Evolutionary conservation across 2,113 vertebrate genomes (phyloP).

Genomic region (Morone chrysops): DNA sequence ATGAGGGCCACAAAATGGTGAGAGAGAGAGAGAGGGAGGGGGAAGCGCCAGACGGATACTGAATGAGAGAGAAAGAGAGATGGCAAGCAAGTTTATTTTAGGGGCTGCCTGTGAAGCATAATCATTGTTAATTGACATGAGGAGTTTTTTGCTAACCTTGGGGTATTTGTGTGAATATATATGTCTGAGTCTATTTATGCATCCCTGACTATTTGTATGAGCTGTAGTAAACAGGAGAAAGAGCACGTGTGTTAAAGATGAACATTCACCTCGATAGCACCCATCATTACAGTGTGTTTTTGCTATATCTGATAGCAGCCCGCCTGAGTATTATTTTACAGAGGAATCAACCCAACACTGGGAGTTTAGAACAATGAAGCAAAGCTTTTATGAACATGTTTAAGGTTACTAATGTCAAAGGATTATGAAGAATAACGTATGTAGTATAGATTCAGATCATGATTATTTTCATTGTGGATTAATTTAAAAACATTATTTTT

Average conservation of each 20-base stretch:
- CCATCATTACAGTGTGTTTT: not conserved
- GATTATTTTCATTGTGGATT: not conserved
- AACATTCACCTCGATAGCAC: not conserved
- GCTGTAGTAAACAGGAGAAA: slow-evolving; percentile 7
- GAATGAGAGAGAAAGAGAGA: slow-evolving; percentile 33
- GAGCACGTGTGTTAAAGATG: slow-evolving; percentile 9
- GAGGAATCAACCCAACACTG: not conserved
- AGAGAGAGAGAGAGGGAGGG: slow-evolving; percentile 30
- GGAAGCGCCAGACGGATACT: slow-evolving; percentile 29
- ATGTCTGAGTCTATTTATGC: slow-evolving; percentile 42
- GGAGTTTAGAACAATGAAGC: not conserved
- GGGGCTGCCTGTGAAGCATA: slow-evolving; percentile 26
- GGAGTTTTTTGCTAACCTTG: slow-evolving; percentile 55
- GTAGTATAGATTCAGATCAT: too few relatives aligned
- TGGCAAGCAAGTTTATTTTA: slow-evolving; percentile 57
- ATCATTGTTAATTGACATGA: slow-evolving; percentile 58
- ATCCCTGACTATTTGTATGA: slow-evolving; percentile 3
- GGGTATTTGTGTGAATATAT: slow-evolving; percentile 59
- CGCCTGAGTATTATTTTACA: not conserved
- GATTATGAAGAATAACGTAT: not conserved
- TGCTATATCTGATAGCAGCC: not conserved
- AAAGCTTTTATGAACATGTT: not conserved
- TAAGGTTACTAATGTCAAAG: not conserved
- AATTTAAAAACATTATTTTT: too few relatives aligned
- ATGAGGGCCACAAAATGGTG: slow-evolving; percentile 13